Conservation (phyloP, 2,888 invertebrate species). For the Nudaria mundana region DNA sequence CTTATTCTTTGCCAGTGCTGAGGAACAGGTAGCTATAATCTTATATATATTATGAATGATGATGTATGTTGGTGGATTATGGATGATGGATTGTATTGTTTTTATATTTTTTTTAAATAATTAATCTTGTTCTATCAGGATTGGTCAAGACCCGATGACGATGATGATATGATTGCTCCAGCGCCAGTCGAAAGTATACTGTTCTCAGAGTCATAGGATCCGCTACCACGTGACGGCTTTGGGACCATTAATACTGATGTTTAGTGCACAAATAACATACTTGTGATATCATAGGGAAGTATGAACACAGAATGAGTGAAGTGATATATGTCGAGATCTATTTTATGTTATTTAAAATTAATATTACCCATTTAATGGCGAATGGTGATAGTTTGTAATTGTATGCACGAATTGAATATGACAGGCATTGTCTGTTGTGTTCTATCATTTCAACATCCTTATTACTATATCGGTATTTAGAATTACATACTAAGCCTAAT, state of each 20-base stretch:
- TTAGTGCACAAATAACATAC: neutral
- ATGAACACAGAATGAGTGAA: neutral
- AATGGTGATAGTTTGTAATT: too few relatives aligned
- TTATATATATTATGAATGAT: too few relatives aligned
- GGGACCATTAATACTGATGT: slow-evolving; percentile 20
- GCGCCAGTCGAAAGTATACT: slow-evolving; percentile 68
- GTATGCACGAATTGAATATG: too few relatives aligned
- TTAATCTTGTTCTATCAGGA: slow-evolving; percentile 46
- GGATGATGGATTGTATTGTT: too few relatives aligned
- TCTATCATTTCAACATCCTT: too few relatives aligned
- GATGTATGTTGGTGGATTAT: too few relatives aligned
- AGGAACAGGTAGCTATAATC: slow-evolving; percentile 82
- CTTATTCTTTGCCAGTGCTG: slow-evolving; percentile 88
- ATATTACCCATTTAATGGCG: too few relatives aligned
- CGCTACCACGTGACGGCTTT: slow-evolving; percentile 4
- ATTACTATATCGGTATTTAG: too few relatives aligned
- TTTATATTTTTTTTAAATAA: neutral
- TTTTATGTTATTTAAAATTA: too few relatives aligned
- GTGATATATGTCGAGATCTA: too few relatives aligned
- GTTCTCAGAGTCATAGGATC: slow-evolving; percentile 63
- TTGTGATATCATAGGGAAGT: neutral
- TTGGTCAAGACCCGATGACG: slow-evolving; percentile 64
- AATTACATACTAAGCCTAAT: too few relatives aligned
- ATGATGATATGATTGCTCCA: slow-evolving; percentile 62
- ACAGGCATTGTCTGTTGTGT: too few relatives aligned